phyloP scores from a whole-genome alignment of 2,113 vertebrate genomes.

The Oxyruncus cristatus region DNA sequence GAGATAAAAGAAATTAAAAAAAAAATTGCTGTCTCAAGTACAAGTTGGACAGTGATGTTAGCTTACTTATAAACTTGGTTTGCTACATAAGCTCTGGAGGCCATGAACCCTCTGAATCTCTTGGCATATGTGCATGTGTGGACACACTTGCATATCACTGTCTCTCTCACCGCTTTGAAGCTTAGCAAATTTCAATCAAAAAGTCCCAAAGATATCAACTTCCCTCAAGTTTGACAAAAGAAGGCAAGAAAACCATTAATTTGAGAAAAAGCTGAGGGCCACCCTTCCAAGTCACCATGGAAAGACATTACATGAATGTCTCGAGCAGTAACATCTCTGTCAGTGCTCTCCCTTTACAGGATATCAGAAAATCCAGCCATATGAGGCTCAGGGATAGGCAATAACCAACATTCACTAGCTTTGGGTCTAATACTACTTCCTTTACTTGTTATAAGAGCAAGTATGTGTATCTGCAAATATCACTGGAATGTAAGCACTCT shows the following conservation, averaged over 20 bases:
- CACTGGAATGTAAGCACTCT: background rate
- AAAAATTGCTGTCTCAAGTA: background rate
- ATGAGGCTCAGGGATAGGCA: background rate
- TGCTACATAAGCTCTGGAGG: background rate
- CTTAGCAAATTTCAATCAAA: background rate
- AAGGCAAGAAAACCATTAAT: background rate
- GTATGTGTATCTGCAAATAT: background rate
- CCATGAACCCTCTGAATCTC: background rate
- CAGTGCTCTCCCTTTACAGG: background rate
- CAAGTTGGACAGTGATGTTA: background rate
- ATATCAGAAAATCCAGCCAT: background rate
- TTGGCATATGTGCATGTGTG: accelerated
- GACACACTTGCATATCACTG: accelerated
- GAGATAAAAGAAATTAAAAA: background rate
- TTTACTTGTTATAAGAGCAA: background rate
- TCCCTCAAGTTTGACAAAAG: background rate
- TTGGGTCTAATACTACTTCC: background rate
- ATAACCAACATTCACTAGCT: background rate
- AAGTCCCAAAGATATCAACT: background rate
- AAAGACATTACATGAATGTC: background rate
- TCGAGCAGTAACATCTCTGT: background rate
- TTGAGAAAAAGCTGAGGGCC: background rate
- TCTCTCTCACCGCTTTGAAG: background rate
- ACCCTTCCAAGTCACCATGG: background rate
- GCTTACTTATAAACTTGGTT: background rate